phyloP scores from a whole-genome alignment of 2,888 invertebrate genomes.

The Lasioglossum zephyrum region DNA sequence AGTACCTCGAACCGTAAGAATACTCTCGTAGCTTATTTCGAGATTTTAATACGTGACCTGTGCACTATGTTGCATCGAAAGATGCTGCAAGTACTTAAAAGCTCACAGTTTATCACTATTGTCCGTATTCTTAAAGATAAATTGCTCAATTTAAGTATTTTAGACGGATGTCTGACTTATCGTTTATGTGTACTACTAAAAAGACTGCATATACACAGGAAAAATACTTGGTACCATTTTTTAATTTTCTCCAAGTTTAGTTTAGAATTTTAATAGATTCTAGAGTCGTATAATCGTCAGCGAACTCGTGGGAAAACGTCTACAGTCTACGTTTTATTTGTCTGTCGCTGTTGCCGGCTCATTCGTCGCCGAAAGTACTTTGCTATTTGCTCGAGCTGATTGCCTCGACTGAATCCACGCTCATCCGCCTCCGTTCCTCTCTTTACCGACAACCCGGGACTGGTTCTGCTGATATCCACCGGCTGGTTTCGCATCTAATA shows the following conservation, averaged over 20 bases:
- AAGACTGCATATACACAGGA: no score
- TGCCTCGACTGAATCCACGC: slow-evolving; percentile 27
- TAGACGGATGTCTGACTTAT: background rate
- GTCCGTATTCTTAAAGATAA: background rate
- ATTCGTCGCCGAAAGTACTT: slow-evolving; percentile 17
- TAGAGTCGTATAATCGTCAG: no score
- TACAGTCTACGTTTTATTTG: background rate
- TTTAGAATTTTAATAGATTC: background rate
- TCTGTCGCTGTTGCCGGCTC: background rate
- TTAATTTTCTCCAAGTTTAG: background rate
- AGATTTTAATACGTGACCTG: no score
- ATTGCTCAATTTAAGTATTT: background rate
- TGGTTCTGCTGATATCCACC: background rate
- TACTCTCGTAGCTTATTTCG: no score
- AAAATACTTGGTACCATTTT: background rate
- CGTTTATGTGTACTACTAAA: slow-evolving; percentile 20
- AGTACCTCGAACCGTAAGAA: no score
- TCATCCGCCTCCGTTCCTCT: background rate
- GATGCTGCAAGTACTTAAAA: background rate
- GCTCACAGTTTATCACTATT: background rate
- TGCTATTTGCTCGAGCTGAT: slow-evolving; percentile 30
- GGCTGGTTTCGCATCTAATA: background rate
- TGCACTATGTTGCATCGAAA: no score
- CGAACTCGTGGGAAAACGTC: background rate
- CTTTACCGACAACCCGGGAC: slow-evolving; percentile 4